These are phyloP conservation scores for Psittacula echo DNA, from an alignment of 2,797 vertebrate species.

Conservation along the genomic window DNA sequence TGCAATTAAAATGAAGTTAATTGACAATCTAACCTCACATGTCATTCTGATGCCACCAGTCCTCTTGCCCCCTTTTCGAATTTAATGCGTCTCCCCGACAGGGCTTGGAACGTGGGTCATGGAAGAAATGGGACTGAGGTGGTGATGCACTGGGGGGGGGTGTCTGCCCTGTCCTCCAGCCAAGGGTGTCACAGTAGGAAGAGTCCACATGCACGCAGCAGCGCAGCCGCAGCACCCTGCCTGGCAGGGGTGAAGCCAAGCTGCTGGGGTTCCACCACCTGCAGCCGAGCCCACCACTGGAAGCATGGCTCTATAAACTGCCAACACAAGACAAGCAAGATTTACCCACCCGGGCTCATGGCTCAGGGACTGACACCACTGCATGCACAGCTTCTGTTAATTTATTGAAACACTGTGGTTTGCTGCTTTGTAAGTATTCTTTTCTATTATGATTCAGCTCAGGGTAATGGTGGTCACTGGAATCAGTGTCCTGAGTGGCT, in stretches of 20 bases:
- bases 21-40: not conserved
- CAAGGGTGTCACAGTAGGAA: not conserved
- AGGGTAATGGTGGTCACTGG: not conserved
- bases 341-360: fast-evolving
- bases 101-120: not conserved
- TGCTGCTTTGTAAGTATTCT: not conserved
- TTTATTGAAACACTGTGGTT: not conserved
- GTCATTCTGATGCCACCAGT: not conserved
- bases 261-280: not conserved
- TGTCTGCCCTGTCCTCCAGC: fast-evolving
- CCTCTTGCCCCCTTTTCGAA: not conserved
- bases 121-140: not conserved
- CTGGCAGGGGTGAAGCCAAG: not conserved
- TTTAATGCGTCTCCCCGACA: not conserved
- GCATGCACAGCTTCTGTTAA: fast-evolving
- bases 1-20: conserved; percentile 8
- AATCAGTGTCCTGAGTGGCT: not conserved
- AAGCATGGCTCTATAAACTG: fast-evolving
- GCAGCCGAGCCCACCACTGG: fast-evolving
- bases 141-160: fast-evolving
- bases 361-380: not conserved
- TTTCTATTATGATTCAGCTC: not conserved
- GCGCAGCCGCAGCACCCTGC: fast-evolving
- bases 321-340: not conserved
- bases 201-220: not conserved